Percentiles rank a stretch among this genome's conserved stretches.
Conservation (phyloP, 2,888 invertebrate species). For the Macroteleia sp. region DNA sequence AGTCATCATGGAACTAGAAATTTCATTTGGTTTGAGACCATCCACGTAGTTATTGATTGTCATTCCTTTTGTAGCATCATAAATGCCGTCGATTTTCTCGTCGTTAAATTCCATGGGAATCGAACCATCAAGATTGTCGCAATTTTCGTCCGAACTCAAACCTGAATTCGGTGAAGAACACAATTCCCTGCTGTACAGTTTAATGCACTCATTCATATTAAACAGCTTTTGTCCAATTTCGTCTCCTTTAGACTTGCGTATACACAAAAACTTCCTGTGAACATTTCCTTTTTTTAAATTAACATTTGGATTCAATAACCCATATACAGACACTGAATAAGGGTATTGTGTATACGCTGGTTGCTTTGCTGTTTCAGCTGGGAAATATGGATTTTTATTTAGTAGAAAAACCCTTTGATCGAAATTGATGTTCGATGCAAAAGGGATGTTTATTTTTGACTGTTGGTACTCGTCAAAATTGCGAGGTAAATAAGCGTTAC, state of each 20-base stretch:
- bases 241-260: constrained; percentile 9
- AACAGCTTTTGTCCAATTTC: constrained; percentile 29
- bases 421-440: constrained; percentile 57
- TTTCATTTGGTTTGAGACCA: background rate
- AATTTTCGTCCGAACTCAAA: constrained; percentile 3
- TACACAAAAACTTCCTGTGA: constrained; percentile 19
- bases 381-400: constrained; percentile 29
- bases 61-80: background rate
- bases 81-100: background rate
- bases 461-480: constrained; percentile 31
- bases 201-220: constrained; percentile 67
- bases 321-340: constrained; percentile 22
- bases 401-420: constrained; percentile 52
- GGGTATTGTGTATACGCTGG: constrained; percentile 1
- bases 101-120: constrained; percentile 39
- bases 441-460: constrained; percentile 66
- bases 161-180: too few relatives aligned
- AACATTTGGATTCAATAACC: constrained; percentile 4
- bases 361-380: background rate
- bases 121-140: constrained; percentile 16
- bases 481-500: constrained; percentile 10
- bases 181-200: constrained; percentile 54
- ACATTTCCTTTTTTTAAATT: background rate
- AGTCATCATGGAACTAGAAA: too few relatives aligned
- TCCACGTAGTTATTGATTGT: background rate